Evolutionary conservation across 1,140 invertebrate species (phyloP), one percentile per base, ranked within the genome.

Genomic region (Drosophila prosaltans): DNA sequence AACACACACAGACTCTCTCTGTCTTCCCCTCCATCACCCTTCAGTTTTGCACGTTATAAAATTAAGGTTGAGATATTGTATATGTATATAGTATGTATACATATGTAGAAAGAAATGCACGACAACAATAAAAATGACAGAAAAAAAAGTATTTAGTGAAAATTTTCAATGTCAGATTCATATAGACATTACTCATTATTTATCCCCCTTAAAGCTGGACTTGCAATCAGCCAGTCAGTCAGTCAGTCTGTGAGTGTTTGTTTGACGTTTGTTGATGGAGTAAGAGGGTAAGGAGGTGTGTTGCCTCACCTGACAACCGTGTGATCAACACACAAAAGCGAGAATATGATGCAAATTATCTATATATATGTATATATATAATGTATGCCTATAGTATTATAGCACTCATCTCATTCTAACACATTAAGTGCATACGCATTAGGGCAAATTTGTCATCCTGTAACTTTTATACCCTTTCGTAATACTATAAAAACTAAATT

Each of bases 151-250:
- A 68, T 66, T 63, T 39, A 80, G 71, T 57, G 61, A 68, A 68
- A 74, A 81, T 60, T 63, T 76, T 85, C 82, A 88, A 88, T 88
- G 82, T 82, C 79, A 71, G 72, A 76, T 69, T 83, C 74, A 69
- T 24, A 36, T 60, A 43, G 58, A 59, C 61, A 78, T 74, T 71
- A 74, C 54, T 72, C 69, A 84, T 68, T 69, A 84, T 68, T 69
- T 74, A 65, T 63, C 41, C 43, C 43, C 55, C 55, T 36, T 58
- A 39, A 59, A 59, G 57, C 57, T 59, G 57, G 57, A 21, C 55
- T 58, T 58, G n/a, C 21, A 10, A 51, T 26, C 45, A 51, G 21
- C 3, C 9, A 11, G 39, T 40, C 45, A 45, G 16, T 21, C 16
- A 48, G 45, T 9, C 0, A 10, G 21, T 40, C 1, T 2, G 39